These are phyloP conservation scores for Tortrix viridana DNA, from an alignment of 2,888 invertebrate genomes.

Conservation along the genomic window DNA sequence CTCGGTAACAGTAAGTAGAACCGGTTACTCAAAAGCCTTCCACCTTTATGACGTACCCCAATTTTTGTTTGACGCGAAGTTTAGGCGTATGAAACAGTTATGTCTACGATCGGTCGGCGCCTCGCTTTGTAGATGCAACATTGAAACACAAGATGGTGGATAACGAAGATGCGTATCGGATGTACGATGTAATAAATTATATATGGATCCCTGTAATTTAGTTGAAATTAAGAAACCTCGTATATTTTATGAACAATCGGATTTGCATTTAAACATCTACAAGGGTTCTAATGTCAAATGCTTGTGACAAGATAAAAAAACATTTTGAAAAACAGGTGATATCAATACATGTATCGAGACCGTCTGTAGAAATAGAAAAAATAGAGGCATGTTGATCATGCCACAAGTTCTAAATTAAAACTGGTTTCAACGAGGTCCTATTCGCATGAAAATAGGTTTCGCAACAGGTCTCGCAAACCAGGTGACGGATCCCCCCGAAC, in stretches of 20 bases:
- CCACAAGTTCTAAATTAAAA: not conserved
- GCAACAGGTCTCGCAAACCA: not conserved
- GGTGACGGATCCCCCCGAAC: slow-evolving; percentile 1
- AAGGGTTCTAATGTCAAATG: too few species aligned
- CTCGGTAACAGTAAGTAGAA: slow-evolving; percentile 36
- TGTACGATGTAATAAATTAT: slow-evolving; percentile 23
- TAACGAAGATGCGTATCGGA: slow-evolving; percentile 32
- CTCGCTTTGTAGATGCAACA: slow-evolving; percentile 28
- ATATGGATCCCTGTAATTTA: slow-evolving; percentile 11
- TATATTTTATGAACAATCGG: slow-evolving; percentile 14
- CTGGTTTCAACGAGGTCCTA: not conserved
- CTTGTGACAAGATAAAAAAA: too few species aligned
- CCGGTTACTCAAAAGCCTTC: slow-evolving; percentile 36
- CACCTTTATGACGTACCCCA: slow-evolving; percentile 37
- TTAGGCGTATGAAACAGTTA: slow-evolving; percentile 37
- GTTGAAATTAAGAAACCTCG: slow-evolving; percentile 15
- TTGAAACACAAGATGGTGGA: slow-evolving; percentile 19
- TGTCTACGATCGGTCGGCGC: slow-evolving; percentile 23
- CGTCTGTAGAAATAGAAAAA: too few species aligned
- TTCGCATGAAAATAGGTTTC: not conserved
- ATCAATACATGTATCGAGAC: too few species aligned
- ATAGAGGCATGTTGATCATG: too few species aligned
- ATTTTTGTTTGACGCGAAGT: slow-evolving; percentile 32
- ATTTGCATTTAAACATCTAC: not conserved
- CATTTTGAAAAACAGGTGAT: too few species aligned